Evolutionary conservation across 2,797 vertebrate genomes (phyloP).

Genomic region (Cetoscarus ocellatus): DNA sequence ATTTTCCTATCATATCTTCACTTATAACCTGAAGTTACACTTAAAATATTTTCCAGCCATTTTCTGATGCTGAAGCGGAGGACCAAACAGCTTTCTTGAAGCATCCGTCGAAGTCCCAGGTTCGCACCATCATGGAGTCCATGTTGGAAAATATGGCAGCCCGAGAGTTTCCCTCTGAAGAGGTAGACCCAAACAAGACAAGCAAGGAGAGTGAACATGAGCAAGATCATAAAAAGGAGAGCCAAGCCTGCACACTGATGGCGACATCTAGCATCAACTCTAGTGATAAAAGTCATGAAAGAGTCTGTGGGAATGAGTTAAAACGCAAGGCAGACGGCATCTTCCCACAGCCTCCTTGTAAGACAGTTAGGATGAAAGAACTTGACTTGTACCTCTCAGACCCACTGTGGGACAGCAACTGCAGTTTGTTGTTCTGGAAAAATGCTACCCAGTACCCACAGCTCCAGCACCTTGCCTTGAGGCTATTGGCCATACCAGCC

Average conservation of each 20-base stretch:
- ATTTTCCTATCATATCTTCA: background rate
- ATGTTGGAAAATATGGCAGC: constrained; percentile 29
- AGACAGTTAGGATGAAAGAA: constrained; percentile 70
- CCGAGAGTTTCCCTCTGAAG: background rate
- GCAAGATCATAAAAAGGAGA: constrained; percentile 23
- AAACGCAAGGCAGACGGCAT: constrained; percentile 75
- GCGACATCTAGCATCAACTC: constrained; percentile 31
- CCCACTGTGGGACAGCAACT: constrained; percentile 61
- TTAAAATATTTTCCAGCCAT: constrained; percentile 68
- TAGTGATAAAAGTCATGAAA: constrained; percentile 31
- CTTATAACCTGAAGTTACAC: background rate
- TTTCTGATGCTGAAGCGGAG: constrained; percentile 64
- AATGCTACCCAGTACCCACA: constrained; percentile 71
- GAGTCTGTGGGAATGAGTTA: constrained; percentile 26
- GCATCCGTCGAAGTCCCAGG: constrained; percentile 73
- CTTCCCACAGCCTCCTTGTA: constrained; percentile 64
- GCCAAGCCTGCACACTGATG: background rate
- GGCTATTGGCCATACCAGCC: constrained; percentile 78
- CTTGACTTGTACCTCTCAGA: constrained; percentile 79
- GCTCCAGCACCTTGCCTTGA: constrained; percentile 75
- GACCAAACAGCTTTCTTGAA: constrained; percentile 47
- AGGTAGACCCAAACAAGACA: constrained; percentile 20
- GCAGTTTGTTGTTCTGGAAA: constrained; percentile 77
- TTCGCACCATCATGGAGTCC: constrained; percentile 60
- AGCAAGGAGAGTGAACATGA: constrained; percentile 19